Evolutionary conservation across 2,113 vertebrate species (phyloP).

Genomic region (Vicugna pacos): DNA sequence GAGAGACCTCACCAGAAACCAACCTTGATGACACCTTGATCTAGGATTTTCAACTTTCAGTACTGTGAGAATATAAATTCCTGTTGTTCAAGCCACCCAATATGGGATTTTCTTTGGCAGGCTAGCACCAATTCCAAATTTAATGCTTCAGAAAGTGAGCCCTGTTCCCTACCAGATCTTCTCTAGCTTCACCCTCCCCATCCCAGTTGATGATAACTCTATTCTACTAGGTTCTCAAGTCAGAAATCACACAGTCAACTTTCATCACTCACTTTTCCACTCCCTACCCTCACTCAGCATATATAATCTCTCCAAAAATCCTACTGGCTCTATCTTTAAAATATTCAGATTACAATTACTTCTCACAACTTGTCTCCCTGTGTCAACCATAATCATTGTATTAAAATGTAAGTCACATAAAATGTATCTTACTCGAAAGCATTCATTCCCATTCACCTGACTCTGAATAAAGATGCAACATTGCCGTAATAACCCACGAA

Average conservation of each 20-base stretch:
- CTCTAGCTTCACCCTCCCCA: not conserved
- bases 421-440: not conserved
- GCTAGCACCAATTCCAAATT: not conserved
- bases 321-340: not conserved
- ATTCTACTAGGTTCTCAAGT: not conserved
- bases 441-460: not conserved
- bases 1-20: not conserved
- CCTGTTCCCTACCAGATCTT: not conserved
- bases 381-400: not conserved
- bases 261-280: not conserved
- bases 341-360: not conserved
- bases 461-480: not conserved
- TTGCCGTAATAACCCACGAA: too few species aligned
- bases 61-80: not conserved
- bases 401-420: not conserved
- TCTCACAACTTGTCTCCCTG: not conserved
- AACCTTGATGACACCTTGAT: not conserved
- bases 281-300: not conserved
- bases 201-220: not conserved
- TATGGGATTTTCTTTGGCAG: not conserved
- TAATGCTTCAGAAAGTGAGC: not conserved
- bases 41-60: not conserved
- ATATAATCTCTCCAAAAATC: not conserved
- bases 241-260: not conserved
- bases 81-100: not conserved